phyloP scores from a whole-genome alignment of 35 echinoderm and acorn worm genomes.

The Apostichopus parvimensis region DNA sequence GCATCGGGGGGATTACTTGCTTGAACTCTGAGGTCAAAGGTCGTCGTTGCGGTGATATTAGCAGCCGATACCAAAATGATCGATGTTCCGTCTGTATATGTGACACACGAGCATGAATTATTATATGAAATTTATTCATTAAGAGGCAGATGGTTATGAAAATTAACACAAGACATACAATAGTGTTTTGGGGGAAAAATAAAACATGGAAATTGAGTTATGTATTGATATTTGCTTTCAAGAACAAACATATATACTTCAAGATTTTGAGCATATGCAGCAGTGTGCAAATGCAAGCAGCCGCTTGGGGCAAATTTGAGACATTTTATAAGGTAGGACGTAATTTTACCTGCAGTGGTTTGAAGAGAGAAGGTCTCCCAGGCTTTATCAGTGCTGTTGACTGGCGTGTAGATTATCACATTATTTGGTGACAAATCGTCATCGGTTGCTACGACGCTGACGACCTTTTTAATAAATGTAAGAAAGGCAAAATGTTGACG shows the following conservation, averaged over 20 bases:
- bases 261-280: too few relatives aligned
- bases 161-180: not conserved
- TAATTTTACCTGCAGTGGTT: not conserved
- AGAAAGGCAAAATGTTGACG: too few relatives aligned
- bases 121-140: too few relatives aligned
- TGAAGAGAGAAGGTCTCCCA: slow-evolving; percentile 21
- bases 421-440: not conserved
- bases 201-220: not conserved
- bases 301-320: too few relatives aligned
- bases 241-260: too few relatives aligned
- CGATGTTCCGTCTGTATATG: not conserved
- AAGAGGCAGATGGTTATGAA: not conserved
- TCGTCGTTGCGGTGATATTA: not conserved
- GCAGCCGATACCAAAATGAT: not conserved
- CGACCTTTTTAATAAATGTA: not conserved
- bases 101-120: not conserved
- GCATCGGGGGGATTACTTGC: not conserved
- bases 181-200: not conserved
- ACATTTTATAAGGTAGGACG: too few relatives aligned
- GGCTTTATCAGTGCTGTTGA: not conserved
- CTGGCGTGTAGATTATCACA: slow-evolving; percentile 11
- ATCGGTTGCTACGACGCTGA: not conserved
- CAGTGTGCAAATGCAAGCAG: too few relatives aligned
- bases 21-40: not conserved
- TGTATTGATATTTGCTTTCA: too few relatives aligned